These are phyloP conservation scores for Pristiophorus japonicus DNA, from an alignment of 2,113 vertebrate species.

Conservation along the genomic window DNA sequence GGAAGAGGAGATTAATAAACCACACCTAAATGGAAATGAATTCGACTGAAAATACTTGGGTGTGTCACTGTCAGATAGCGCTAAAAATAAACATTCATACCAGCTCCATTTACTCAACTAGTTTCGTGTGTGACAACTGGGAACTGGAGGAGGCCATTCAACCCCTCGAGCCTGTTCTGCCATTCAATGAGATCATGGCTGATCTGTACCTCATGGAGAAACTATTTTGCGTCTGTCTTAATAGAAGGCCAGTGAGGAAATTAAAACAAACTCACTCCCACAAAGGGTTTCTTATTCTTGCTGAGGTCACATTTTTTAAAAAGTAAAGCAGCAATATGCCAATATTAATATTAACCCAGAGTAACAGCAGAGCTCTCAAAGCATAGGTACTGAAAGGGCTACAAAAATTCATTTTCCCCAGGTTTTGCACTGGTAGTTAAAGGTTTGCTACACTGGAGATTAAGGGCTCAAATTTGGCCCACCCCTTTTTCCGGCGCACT, in stretches of 20 bases:
- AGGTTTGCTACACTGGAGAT: not conserved
- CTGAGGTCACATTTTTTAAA: not conserved
- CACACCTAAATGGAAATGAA: conserved; percentile 3
- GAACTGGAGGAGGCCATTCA: not conserved
- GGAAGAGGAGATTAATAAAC: not conserved
- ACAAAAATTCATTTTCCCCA: not conserved
- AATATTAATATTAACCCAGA: not conserved
- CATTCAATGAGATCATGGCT: not conserved
- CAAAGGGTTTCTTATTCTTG: not conserved
- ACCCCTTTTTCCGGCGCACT: no score
- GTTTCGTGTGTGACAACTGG: not conserved
- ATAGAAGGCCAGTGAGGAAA: not conserved
- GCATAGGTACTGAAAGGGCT: not conserved
- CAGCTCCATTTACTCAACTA: not conserved
- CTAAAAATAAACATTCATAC: not conserved
- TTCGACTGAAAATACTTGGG: conserved; percentile 12
- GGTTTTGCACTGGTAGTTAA: not conserved
- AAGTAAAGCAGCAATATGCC: not conserved
- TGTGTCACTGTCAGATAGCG: conserved; percentile 10
- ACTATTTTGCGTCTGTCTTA: not conserved
- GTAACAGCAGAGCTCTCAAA: not conserved
- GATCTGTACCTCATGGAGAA: not conserved
- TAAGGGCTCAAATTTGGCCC: no score
- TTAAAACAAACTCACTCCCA: not conserved
- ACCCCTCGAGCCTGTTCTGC: not conserved